Percentiles rank a stretch among this genome's conserved stretches.
phyloP scores from a whole-genome alignment of 2,888 invertebrate genomes.

The Lepidocyrtinus sp. region DNA sequence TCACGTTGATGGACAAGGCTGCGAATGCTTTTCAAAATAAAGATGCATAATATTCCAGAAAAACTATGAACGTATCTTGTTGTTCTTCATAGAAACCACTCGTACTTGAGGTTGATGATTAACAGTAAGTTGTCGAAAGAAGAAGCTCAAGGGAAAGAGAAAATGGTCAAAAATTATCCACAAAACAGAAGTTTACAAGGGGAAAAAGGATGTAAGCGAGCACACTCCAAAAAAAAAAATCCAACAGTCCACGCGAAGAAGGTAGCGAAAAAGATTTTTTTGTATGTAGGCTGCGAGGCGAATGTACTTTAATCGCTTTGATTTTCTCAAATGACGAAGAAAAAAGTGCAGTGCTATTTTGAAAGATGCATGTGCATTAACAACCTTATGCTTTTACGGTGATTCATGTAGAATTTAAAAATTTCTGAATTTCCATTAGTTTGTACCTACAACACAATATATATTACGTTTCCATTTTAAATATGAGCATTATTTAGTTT shows the following conservation, averaged over 20 bases:
- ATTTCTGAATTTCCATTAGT: too few species aligned
- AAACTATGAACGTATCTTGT: not conserved
- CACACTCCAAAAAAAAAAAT: not conserved
- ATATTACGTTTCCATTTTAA: too few species aligned
- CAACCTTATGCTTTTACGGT: too few species aligned
- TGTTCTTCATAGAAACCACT: not conserved
- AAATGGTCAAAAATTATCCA: slow-evolving; percentile 24
- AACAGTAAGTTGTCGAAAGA: not conserved
- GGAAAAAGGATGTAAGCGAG: not conserved
- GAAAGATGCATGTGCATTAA: slow-evolving; percentile 17
- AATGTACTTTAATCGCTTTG: slow-evolving; percentile 55
- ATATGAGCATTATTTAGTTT: too few species aligned
- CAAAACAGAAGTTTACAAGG: slow-evolving; percentile 32
- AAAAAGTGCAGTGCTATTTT: slow-evolving; percentile 52
- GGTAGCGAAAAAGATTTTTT: slow-evolving; percentile 14
- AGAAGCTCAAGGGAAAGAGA: not conserved
- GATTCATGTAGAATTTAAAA: too few species aligned
- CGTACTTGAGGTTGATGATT: not conserved
- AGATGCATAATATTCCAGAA: slow-evolving; percentile 22
- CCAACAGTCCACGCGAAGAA: not conserved
- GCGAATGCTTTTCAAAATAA: not conserved
- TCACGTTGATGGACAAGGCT: not conserved
- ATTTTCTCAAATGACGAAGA: slow-evolving; percentile 17
- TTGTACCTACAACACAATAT: too few species aligned
- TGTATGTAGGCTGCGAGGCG: slow-evolving; percentile 59